A percentile compares a stretch with the other conserved stretches of the same genome.
Conservation (phyloP, 2,797 vertebrate species). For the Denticeps clupeoides region DNA sequence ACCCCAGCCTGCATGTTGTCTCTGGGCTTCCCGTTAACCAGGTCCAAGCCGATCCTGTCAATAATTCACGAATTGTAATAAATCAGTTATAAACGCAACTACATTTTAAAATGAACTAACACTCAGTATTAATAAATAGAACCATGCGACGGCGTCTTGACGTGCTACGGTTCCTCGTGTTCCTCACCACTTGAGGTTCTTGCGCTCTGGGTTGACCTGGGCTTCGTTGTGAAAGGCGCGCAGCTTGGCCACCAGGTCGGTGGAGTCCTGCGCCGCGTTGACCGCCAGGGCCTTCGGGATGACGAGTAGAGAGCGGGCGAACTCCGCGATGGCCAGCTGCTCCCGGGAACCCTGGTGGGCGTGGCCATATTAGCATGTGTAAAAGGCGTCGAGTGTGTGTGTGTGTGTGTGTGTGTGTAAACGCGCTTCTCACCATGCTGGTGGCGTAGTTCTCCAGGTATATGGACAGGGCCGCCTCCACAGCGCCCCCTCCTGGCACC, state of each 20-base stretch:
- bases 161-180: too few relatives aligned
- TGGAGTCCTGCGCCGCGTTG: conserved; percentile 92
- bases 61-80: background rate
- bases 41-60: conserved; percentile 89
- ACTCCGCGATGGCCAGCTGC: conserved; percentile 94
- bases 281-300: conserved; percentile 94
- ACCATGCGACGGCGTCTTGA: too few relatives aligned
- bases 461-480: conserved; percentile 93
- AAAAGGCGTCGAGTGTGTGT: background rate
- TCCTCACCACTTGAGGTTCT: conserved; percentile 94
- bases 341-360: conserved; percentile 81
- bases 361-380: background rate
- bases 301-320: conserved; percentile 85
- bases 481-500: conserved; percentile 91
- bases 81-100: background rate
- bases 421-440: conserved; percentile 79
- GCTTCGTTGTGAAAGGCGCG: conserved; percentile 96
- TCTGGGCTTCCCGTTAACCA: conserved; percentile 86
- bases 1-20: conserved; percentile 92
- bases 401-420: background rate
- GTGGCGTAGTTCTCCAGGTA: conserved; percentile 97
- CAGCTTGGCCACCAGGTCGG: conserved; percentile 91
- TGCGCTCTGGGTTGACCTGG: conserved; percentile 93
- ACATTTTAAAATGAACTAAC: background rate
- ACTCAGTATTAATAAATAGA: background rate